These are phyloP conservation scores for Cygnus buccinator DNA, from an alignment of 2,113 vertebrate species.

Conservation along the genomic window DNA sequence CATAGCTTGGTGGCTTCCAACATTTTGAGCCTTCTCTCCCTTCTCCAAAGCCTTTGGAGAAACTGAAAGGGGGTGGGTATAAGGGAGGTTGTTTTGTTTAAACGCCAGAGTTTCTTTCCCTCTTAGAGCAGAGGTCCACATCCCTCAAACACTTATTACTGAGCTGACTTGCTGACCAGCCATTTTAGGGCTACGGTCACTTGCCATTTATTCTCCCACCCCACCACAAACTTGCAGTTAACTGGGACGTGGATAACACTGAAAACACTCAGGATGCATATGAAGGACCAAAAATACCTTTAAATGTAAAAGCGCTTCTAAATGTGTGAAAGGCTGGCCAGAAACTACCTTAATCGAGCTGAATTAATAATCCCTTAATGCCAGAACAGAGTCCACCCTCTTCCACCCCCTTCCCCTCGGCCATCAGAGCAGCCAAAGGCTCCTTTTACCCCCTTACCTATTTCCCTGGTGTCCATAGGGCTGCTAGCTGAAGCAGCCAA, in stretches of 20 bases:
- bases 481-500: background rate
- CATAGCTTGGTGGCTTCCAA: background rate
- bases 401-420: background rate
- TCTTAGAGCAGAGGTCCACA: background rate
- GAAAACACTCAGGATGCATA: background rate
- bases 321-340: background rate
- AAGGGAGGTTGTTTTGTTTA: background rate
- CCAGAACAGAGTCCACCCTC: accelerated
- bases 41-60: background rate
- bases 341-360: background rate
- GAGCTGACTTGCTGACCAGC: background rate
- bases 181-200: background rate
- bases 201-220: background rate
- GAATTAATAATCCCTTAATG: background rate
- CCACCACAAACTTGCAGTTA: background rate
- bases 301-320: background rate
- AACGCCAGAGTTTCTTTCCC: background rate
- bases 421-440: background rate
- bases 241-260: background rate
- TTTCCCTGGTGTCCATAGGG: background rate
- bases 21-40: background rate
- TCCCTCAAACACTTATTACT: background rate
- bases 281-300: background rate
- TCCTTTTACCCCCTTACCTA: background rate
- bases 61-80: background rate